Conservation (phyloP, 2,113 vertebrate genomes). For the Telmatochromis bifrenatus region DNA sequence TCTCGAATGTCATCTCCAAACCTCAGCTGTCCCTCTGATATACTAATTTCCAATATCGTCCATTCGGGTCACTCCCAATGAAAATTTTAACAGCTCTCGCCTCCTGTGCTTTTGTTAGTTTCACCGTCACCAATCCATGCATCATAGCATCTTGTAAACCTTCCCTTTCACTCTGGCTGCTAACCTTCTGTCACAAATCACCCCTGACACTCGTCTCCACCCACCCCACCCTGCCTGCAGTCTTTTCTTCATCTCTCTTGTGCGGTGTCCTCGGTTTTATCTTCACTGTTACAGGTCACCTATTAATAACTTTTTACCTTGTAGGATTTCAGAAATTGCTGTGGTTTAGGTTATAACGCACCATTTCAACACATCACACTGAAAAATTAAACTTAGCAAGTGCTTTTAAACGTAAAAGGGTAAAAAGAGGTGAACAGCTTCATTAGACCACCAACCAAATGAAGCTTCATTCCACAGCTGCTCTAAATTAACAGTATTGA, state of each 20-base stretch:
- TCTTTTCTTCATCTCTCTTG: not conserved
- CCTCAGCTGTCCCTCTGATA: not conserved
- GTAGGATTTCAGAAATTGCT: not conserved
- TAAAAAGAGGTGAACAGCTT: not conserved
- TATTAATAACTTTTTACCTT: not conserved
- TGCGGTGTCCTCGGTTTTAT: not conserved
- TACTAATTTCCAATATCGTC: not conserved
- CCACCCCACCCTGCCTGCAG: not conserved
- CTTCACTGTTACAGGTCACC: not conserved
- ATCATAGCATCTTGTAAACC: not conserved
- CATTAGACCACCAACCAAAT: not conserved
- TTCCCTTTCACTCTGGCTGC: not conserved
- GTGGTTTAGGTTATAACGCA: not conserved
- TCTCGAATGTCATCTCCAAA: not conserved
- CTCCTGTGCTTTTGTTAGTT: not conserved
- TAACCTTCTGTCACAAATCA: not conserved
- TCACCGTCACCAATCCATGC: not conserved
- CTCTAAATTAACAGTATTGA: not conserved
- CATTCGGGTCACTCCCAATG: not conserved
- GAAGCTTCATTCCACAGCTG: not conserved
- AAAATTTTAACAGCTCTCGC: not conserved
- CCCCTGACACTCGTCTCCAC: not conserved
- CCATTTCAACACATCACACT: not conserved
- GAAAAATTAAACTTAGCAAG: not conserved
- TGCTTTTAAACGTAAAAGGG: not conserved